Evolutionary conservation across 1,140 invertebrate species (phyloP).

Genomic region (Rhagoletis zephyria): DNA sequence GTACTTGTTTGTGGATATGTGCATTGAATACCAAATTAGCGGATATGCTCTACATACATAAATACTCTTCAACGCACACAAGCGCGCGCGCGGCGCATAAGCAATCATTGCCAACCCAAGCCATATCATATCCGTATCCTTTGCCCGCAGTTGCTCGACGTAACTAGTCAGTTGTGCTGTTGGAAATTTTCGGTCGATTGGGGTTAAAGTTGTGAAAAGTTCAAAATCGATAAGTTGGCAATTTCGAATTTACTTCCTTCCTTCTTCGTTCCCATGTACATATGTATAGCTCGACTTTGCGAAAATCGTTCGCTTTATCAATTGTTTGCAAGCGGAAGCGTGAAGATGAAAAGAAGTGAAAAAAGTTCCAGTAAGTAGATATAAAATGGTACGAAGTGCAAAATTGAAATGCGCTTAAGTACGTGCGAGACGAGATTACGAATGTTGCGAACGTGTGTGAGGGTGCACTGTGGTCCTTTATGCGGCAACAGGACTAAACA

Average conservation of each 20-base stretch:
- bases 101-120: not conserved
- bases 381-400: not conserved
- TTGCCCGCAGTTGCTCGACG: not conserved
- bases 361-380: not conserved
- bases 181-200: not conserved
- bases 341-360: conserved; percentile 15
- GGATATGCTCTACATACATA: not conserved
- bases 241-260: conserved; percentile 45
- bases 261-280: not conserved
- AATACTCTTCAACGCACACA: not conserved
- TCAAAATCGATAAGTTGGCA: conserved; percentile 51
- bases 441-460: not conserved
- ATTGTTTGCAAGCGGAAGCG: conserved; percentile 49
- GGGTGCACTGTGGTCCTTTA: too few species aligned
- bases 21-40: conserved; percentile 42
- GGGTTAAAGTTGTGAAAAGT: conserved; percentile 25
- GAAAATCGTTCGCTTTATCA: conserved; percentile 20
- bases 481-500: too few species aligned
- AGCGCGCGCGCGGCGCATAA: not conserved
- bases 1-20: conserved; percentile 19
- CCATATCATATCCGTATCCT: not conserved
- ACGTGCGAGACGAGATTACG: conserved; percentile 8
- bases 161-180: conserved; percentile 14
- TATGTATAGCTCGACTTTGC: not conserved
- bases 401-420: conserved; percentile 45